These are phyloP conservation scores for Heliothis peltigera DNA, from an alignment of 2,888 invertebrate species.

Conservation along the genomic window DNA sequence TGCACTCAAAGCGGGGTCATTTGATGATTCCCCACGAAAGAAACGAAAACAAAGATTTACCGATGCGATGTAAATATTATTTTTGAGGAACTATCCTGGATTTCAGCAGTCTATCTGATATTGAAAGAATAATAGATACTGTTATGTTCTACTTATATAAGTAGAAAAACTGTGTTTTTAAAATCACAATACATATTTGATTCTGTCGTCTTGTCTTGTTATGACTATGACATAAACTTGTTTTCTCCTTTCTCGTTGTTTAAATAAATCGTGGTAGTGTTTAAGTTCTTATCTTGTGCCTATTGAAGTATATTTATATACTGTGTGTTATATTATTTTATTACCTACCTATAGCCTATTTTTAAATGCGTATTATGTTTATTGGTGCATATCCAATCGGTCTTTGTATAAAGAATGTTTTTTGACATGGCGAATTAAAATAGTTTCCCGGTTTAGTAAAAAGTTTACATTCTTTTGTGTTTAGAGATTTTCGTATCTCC, in stretches of 20 bases:
- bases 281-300: constrained; percentile 28
- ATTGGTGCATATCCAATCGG: constrained; percentile 56
- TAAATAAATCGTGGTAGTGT: constrained; percentile 29
- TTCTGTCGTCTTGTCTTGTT: constrained; percentile 7
- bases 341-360: constrained; percentile 33
- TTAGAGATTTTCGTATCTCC: background rate
- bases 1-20: no score
- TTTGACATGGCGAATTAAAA: constrained; percentile 22
- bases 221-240: background rate
- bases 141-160: no score
- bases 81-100: no score
- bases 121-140: no score
- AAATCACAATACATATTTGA: background rate
- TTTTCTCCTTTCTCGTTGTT: constrained; percentile 18
- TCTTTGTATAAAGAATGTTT: constrained; percentile 38
- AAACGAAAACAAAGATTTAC: no score
- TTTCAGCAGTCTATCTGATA: no score
- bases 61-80: no score
- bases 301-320: background rate
- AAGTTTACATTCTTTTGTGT: constrained; percentile 4
- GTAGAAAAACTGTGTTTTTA: background rate
- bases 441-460: constrained; percentile 35
- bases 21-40: no score
- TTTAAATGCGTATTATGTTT: constrained; percentile 30
- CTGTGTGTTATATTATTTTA: constrained; percentile 1